Evolutionary conservation across 2,888 invertebrate genomes (phyloP).

Genomic region (Eristalis intricaria): DNA sequence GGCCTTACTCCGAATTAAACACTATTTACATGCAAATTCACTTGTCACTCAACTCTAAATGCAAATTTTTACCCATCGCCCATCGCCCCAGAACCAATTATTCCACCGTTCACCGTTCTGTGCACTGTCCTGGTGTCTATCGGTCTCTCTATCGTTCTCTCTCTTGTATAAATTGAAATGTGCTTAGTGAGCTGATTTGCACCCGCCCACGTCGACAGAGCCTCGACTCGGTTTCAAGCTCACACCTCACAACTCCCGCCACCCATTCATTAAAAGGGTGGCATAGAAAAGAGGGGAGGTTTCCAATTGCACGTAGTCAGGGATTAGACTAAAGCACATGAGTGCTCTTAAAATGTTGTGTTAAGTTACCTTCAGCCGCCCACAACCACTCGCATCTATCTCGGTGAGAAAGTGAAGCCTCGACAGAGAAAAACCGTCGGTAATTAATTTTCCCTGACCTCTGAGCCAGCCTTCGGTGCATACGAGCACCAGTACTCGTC

Average conservation of each 20-base stretch:
- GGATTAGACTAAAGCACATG: slow-evolving; percentile 54
- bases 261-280: background rate
- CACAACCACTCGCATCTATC: slow-evolving; percentile 1
- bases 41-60: slow-evolving; percentile 51
- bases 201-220: background rate
- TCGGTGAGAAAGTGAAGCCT: slow-evolving; percentile 24
- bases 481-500: background rate
- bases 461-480: slow-evolving; percentile 44
- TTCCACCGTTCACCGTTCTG: slow-evolving; percentile 16
- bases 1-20: slow-evolving; percentile 22
- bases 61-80: slow-evolving; percentile 26
- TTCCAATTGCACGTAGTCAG: slow-evolving; percentile 54
- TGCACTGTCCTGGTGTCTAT: background rate
- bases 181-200: background rate
- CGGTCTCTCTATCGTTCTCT: slow-evolving; percentile 14
- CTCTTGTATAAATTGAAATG: slow-evolving; percentile 43
- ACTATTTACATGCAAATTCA: slow-evolving; percentile 58
- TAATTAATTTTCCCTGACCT: slow-evolving; percentile 66
- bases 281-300: background rate
- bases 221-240: background rate
- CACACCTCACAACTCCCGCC: background rate
- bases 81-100: slow-evolving; percentile 27
- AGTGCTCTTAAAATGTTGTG: slow-evolving; percentile 51
- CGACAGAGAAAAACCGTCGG: slow-evolving; percentile 36
- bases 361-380: slow-evolving; percentile 32